phyloP scores from a whole-genome alignment of 2,888 invertebrate species.

The Theristus sp. region DNA sequence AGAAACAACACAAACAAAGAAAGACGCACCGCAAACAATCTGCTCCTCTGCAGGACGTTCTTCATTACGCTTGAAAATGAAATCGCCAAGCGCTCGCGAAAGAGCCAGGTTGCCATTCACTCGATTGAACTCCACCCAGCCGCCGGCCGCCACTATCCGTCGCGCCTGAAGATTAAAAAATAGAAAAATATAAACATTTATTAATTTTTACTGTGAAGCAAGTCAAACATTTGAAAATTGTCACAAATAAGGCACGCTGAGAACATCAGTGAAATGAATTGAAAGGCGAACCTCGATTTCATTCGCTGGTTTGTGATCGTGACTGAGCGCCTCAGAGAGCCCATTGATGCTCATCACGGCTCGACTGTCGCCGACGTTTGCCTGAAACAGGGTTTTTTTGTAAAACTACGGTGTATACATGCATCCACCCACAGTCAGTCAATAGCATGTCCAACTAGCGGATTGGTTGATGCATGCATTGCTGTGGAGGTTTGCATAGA shows the following conservation, averaged over 20 bases:
- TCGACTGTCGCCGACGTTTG: conserved; percentile 90
- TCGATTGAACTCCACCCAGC: conserved; percentile 87
- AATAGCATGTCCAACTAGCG: neutral
- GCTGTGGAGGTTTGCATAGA: too few relatives aligned
- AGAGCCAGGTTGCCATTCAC: conserved; percentile 68
- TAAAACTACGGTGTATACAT: neutral
- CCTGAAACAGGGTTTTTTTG: conserved; percentile 35
- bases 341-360: conserved; percentile 75
- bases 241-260: too few relatives aligned
- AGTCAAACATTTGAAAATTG: too few relatives aligned
- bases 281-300: conserved; percentile 44
- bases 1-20: neutral
- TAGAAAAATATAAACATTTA: neutral
- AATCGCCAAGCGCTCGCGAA: conserved; percentile 88
- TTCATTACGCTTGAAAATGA: conserved; percentile 78
- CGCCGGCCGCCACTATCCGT: conserved; percentile 76
- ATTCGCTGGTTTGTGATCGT: conserved; percentile 88
- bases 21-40: conserved; percentile 65
- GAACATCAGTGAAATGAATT: too few relatives aligned
- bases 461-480: too few relatives aligned
- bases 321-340: conserved; percentile 51
- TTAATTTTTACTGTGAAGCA: neutral
- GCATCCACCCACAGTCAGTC: neutral
- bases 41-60: conserved; percentile 71
- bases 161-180: conserved; percentile 35